A percentile compares a stretch with the other conserved stretches of the same genome.
Evolutionary conservation across 2,113 vertebrate species (phyloP).

Genomic region (Callionymus lyra): DNA sequence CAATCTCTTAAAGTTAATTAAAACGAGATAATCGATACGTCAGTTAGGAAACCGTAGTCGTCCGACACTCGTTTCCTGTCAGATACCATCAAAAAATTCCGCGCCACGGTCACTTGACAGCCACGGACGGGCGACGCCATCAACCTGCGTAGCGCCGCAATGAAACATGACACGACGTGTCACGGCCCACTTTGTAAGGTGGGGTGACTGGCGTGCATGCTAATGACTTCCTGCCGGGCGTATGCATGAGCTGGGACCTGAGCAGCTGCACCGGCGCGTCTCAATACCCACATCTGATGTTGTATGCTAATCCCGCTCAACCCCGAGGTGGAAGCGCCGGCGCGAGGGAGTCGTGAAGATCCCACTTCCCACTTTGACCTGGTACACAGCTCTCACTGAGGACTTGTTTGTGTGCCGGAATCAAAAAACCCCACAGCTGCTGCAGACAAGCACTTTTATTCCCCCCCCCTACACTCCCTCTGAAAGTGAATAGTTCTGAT

Average conservation of each 20-base stretch:
- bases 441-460: background rate
- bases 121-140: too few relatives aligned
- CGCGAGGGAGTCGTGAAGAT: conserved; percentile 15
- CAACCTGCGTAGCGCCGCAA: conserved; percentile 4
- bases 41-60: too few relatives aligned
- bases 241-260: conserved; percentile 31
- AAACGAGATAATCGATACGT: too few relatives aligned
- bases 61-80: too few relatives aligned
- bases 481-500: conserved; percentile 50
- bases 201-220: conserved; percentile 14
- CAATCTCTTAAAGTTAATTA: too few relatives aligned
- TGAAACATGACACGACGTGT: conserved; percentile 18
- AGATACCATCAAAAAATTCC: too few relatives aligned
- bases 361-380: conserved; percentile 34
- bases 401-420: too few relatives aligned
- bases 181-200: conserved; percentile 20
- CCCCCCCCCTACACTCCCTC: too few relatives aligned
- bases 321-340: conserved; percentile 26
- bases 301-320: conserved; percentile 49
- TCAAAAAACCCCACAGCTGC: conserved; percentile 24
- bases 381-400: background rate
- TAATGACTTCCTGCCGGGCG: conserved; percentile 20
- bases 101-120: too few relatives aligned
- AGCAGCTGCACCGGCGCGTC: conserved; percentile 23
- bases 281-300: conserved; percentile 35